phyloP scores from a whole-genome alignment of 2,797 vertebrate species.

The Phrynocephalus forsythii region DNA sequence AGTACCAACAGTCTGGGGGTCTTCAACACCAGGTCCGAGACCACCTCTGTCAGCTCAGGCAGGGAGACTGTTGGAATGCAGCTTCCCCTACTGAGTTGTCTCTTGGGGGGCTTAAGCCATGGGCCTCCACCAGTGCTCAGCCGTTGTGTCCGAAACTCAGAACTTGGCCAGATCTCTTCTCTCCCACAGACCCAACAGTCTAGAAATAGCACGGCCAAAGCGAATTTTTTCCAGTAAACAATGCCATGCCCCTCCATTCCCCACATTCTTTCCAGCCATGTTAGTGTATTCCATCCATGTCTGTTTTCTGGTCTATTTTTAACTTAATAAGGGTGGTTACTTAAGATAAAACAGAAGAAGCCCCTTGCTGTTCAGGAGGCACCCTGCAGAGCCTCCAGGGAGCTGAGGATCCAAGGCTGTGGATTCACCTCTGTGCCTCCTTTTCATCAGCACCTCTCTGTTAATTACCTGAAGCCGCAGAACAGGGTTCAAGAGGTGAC shows the following conservation, averaged over 20 bases:
- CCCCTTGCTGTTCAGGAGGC: slow-evolving; percentile 1
- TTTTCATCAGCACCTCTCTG: not conserved
- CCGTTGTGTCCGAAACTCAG: not conserved
- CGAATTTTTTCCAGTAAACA: slow-evolving; percentile 1
- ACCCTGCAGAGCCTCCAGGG: slow-evolving; percentile 18
- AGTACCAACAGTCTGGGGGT: too few relatives aligned
- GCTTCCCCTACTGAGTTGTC: not conserved
- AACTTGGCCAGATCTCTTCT: not conserved
- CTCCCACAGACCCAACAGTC: not conserved
- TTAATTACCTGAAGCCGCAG: slow-evolving; percentile 24
- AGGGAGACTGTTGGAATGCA: too few relatives aligned
- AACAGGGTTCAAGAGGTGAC: slow-evolving; percentile 1
- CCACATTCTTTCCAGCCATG: not conserved
- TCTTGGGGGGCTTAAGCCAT: not conserved
- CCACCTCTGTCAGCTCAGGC: too few relatives aligned
- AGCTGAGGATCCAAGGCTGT: not conserved
- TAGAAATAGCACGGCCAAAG: not conserved
- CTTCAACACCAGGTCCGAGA: too few relatives aligned
- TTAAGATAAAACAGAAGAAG: slow-evolving; percentile 20
- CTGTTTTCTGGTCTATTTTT: slow-evolving; percentile 30
- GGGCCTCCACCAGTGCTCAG: not conserved
- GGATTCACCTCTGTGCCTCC: not conserved
- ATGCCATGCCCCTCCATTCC: not conserved
- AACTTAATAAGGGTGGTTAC: slow-evolving; percentile 36
- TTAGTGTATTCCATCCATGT: not conserved